Percentiles rank a stretch among this genome's conserved stretches.
phyloP scores from a whole-genome alignment of 2,113 vertebrate species.

The Melanerpes formicivorus region DNA sequence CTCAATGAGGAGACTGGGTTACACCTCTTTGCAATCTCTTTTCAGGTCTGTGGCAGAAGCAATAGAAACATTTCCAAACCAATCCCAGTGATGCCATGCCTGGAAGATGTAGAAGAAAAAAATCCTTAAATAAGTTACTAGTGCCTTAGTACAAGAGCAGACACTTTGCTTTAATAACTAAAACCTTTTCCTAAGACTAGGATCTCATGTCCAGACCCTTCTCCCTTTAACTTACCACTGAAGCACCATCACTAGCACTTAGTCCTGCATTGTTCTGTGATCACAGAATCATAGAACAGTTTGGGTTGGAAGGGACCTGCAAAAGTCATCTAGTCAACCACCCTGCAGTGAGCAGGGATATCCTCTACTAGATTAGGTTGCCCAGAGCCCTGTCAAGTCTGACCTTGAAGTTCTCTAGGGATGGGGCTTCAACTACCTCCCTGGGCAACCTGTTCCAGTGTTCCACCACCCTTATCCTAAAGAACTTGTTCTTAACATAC shows the following conservation, averaged over 20 bases:
- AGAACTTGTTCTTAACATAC: no score
- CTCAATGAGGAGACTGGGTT: background rate
- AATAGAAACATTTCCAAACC: background rate
- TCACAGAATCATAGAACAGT: no score
- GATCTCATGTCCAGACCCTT: background rate
- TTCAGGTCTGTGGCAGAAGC: background rate
- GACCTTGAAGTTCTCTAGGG: no score
- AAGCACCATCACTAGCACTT: background rate
- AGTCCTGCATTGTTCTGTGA: background rate
- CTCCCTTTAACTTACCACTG: background rate
- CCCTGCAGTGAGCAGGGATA: no score
- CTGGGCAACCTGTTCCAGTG: no score
- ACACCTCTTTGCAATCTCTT: background rate
- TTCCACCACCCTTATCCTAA: no score
- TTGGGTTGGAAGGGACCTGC: no score
- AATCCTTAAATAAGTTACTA: conserved; percentile 1
- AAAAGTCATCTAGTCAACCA: no score
- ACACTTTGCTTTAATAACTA: background rate
- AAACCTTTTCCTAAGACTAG: background rate
- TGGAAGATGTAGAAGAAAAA: background rate
- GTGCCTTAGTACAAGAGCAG: background rate
- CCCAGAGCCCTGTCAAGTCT: no score
- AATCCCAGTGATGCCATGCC: background rate
- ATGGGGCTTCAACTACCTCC: no score
- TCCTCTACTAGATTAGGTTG: no score